Percentiles rank a stretch among this genome's conserved stretches.
These are phyloP conservation scores for Parthenolecanium corni DNA, from an alignment of 2,888 invertebrate species.

Conservation along the genomic window DNA sequence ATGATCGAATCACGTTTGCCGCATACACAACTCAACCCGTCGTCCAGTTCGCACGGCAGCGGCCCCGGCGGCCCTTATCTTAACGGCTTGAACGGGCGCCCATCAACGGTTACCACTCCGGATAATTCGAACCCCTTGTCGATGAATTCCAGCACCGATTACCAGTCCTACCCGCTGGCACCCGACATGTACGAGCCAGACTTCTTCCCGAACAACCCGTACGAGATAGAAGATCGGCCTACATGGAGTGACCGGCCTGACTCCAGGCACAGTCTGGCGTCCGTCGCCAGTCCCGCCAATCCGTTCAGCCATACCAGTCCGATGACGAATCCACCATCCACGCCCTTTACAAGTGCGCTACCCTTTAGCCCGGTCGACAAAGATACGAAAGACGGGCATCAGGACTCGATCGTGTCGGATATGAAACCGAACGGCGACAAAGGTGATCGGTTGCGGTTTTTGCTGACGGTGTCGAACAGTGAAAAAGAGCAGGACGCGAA, in stretches of 20 bases:
- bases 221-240: constrained; percentile 37
- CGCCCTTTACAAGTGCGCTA: constrained; percentile 42
- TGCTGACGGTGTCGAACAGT: constrained; percentile 43
- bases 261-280: constrained; percentile 48
- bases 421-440: constrained; percentile 35
- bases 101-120: constrained; percentile 13
- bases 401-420: constrained; percentile 43
- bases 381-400: constrained; percentile 43
- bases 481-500: constrained; percentile 34
- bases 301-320: constrained; percentile 43
- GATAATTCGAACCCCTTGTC: constrained; percentile 13
- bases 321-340: constrained; percentile 40
- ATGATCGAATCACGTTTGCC: constrained; percentile 35
- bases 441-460: constrained; percentile 48
- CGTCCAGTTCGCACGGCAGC: neutral
- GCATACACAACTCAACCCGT: neutral
- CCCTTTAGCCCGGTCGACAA: constrained; percentile 51
- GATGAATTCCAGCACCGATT: constrained; percentile 35
- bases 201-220: constrained; percentile 52
- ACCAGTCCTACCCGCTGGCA: constrained; percentile 36
- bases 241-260: constrained; percentile 44
- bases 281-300: constrained; percentile 40
- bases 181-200: constrained; percentile 55
- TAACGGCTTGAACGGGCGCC: constrained; percentile 10
- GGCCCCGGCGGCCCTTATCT: constrained; percentile 14